phyloP scores from a whole-genome alignment of 2,797 vertebrate genomes.

The Siniperca obscura region DNA sequence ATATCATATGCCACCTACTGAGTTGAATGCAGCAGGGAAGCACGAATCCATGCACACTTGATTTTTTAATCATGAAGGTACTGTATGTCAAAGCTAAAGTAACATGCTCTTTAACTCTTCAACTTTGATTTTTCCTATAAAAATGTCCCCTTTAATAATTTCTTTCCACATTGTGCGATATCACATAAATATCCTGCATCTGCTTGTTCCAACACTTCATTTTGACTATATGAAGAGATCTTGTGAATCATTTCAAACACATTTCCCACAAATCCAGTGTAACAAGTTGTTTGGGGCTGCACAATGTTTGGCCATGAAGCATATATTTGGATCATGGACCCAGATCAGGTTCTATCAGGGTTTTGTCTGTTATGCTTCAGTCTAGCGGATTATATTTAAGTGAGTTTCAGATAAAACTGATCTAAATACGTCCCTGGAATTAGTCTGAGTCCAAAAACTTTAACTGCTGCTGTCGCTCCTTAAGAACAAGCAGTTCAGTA shows the following conservation, averaged over 20 bases:
- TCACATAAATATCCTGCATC: too few relatives aligned
- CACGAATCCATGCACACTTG: constrained; percentile 20
- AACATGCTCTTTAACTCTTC: not conserved
- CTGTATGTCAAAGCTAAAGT: not conserved
- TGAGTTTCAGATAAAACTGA: constrained; percentile 18
- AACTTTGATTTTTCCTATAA: not conserved
- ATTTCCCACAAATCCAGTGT: too few relatives aligned
- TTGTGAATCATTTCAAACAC: not conserved
- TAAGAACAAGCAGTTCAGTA: constrained; percentile 46
- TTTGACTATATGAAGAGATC: not conserved
- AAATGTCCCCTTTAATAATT: not conserved
- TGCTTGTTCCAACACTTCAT: not conserved
- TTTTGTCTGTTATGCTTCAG: constrained; percentile 31
- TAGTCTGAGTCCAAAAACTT: not conserved
- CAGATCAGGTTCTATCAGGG: constrained; percentile 37
- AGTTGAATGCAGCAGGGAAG: constrained; percentile 9
- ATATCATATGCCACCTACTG: constrained; percentile 33
- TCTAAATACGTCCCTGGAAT: constrained; percentile 15
- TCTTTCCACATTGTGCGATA: not conserved
- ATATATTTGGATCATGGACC: not conserved
- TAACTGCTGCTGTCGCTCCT: not conserved
- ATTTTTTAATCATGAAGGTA: not conserved
- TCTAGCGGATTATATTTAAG: constrained; percentile 3
- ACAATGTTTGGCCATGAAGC: constrained; percentile 5
- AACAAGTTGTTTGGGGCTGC: not conserved